Percentiles rank a stretch among this genome's conserved stretches.
These are phyloP conservation scores for Pollenia amentaria DNA, from an alignment of 2,888 invertebrate species.

Conservation along the genomic window DNA sequence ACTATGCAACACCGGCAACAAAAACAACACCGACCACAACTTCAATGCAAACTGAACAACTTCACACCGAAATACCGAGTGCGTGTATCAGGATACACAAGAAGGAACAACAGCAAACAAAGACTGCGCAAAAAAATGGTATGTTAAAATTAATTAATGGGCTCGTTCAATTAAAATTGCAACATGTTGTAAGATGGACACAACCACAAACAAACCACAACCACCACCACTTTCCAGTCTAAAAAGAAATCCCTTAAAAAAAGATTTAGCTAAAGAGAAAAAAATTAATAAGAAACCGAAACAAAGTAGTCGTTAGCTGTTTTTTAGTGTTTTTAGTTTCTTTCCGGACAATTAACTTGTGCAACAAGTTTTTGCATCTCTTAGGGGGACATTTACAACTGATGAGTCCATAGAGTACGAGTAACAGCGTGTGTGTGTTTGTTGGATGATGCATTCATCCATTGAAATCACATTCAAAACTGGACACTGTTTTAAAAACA, in stretches of 20 bases:
- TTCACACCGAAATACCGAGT: slow-evolving; percentile 66
- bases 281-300: slow-evolving; percentile 17
- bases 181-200: slow-evolving; percentile 82
- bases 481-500: slow-evolving; percentile 33
- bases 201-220: slow-evolving; percentile 65
- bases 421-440: slow-evolving; percentile 8
- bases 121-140: slow-evolving; percentile 34
- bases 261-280: slow-evolving; percentile 30
- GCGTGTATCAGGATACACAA: slow-evolving; percentile 54
- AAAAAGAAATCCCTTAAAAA: slow-evolving; percentile 63
- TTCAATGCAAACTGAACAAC: slow-evolving; percentile 49
- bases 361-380: slow-evolving; percentile 73
- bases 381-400: slow-evolving; percentile 72
- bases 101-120: slow-evolving; percentile 27
- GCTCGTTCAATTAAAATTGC: slow-evolving; percentile 84
- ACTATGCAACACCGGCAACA: slow-evolving; percentile 40
- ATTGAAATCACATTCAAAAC: slow-evolving; percentile 58
- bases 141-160: slow-evolving; percentile 84
- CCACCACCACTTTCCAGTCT: slow-evolving; percentile 11
- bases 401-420: slow-evolving; percentile 59
- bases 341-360: slow-evolving; percentile 73
- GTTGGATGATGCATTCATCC: slow-evolving; percentile 42
- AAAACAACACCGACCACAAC: slow-evolving; percentile 28
- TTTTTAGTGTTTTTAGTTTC: slow-evolving; percentile 38
- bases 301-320: slow-evolving; percentile 63